Percentiles rank a stretch among this genome's conserved stretches.
These are phyloP conservation scores for Hypotaenidia okinawae DNA, from an alignment of 2,797 vertebrate genomes.

Conservation along the genomic window DNA sequence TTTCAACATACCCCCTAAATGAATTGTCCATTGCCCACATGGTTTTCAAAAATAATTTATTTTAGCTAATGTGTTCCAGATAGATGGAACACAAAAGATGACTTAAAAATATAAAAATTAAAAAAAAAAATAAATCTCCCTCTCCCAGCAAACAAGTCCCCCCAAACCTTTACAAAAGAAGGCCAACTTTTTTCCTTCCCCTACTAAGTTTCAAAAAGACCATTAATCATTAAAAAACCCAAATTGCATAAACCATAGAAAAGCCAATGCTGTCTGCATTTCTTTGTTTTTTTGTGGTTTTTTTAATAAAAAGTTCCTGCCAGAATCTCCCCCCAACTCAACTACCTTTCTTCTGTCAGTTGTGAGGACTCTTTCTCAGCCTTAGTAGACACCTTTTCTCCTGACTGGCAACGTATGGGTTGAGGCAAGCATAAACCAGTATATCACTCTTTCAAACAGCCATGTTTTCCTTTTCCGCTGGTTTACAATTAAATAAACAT, in stretches of 20 bases:
- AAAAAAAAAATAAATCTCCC: background rate
- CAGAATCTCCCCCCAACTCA: background rate
- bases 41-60: conserved; percentile 30
- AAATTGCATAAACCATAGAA: background rate
- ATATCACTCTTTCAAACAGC: background rate
- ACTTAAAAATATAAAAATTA: conserved; percentile 2
- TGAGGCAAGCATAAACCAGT: background rate
- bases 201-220: background rate
- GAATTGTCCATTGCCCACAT: background rate
- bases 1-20: background rate
- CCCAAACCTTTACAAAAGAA: background rate
- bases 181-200: background rate
- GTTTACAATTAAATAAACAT: background rate
- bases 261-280: conserved; percentile 1
- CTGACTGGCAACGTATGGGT: background rate
- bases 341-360: background rate
- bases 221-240: background rate
- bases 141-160: background rate
- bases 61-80: conserved; percentile 5
- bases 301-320: background rate
- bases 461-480: background rate
- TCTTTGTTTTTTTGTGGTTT: background rate
- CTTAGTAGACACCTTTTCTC: background rate
- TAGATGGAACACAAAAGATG: background rate
- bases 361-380: background rate